Conservation (phyloP, 1,140 invertebrate species). For the Hetaerina americana region DNA sequence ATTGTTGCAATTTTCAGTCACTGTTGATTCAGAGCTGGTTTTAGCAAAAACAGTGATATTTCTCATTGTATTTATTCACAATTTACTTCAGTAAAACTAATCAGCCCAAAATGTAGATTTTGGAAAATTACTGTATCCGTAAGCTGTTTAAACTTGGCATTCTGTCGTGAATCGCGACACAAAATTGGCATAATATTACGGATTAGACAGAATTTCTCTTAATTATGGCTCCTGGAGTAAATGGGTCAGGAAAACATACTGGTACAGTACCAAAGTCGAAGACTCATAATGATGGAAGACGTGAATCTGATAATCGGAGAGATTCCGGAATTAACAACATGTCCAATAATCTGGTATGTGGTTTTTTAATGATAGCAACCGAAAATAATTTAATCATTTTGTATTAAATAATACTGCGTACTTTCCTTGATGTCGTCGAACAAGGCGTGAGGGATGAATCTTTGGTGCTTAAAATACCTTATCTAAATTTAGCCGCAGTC, state of each 20-base stretch:
- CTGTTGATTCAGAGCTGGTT: no score
- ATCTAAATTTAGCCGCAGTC: background rate
- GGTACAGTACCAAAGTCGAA: conserved; percentile 2
- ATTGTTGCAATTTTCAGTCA: no score
- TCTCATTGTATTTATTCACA: no score
- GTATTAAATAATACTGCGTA: background rate
- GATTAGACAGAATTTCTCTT: no score
- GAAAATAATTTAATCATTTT: background rate
- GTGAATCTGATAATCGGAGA: background rate
- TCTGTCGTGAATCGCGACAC: no score
- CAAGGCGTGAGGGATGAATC: background rate
- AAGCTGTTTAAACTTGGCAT: no score
- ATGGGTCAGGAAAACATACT: background rate
- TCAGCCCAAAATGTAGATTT: no score
- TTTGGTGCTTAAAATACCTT: background rate
- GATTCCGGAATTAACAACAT: background rate
- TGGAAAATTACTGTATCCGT: no score
- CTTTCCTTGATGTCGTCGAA: background rate
- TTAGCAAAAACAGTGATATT: no score
- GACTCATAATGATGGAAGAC: background rate
- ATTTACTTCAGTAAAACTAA: no score
- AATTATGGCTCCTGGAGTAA: conserved; percentile 3
- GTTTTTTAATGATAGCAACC: background rate
- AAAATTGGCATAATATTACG: no score
- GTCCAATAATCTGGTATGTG: background rate